phyloP scores from a whole-genome alignment of 2,888 invertebrate genomes.

The Ectemnius cavifrons region DNA sequence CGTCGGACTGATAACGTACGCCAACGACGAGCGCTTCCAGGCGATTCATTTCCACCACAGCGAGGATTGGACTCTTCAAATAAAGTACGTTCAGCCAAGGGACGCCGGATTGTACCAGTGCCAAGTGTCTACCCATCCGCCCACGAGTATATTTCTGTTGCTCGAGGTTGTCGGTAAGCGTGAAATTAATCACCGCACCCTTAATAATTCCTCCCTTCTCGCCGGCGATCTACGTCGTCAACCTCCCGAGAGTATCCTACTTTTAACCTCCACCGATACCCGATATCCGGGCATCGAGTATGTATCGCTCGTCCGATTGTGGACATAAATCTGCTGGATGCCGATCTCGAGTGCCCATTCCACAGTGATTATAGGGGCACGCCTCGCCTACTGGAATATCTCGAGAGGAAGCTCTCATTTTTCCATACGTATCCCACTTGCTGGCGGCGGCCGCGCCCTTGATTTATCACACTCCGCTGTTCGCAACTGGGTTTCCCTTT shows the following conservation, averaged over 20 bases:
- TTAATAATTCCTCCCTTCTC: slow-evolving; percentile 12
- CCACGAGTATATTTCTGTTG: slow-evolving; percentile 91
- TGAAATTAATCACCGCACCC: slow-evolving; percentile 51
- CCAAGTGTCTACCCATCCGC: slow-evolving; percentile 94
- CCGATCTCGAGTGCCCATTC: background rate
- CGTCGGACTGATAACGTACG: slow-evolving; percentile 92
- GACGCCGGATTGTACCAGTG: slow-evolving; percentile 94
- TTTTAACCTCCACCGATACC: background rate
- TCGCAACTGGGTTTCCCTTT: background rate
- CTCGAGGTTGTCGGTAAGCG: slow-evolving; percentile 93
- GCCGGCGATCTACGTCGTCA: background rate
- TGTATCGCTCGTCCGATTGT: slow-evolving; percentile 2
- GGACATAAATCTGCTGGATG: background rate
- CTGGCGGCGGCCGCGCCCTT: background rate
- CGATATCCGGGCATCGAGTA: slow-evolving; percentile 14
- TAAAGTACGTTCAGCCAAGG: slow-evolving; percentile 91
- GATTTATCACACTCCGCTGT: background rate
- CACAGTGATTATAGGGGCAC: too few species aligned
- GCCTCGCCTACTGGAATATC: background rate
- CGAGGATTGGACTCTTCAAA: slow-evolving; percentile 96
- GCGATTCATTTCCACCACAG: slow-evolving; percentile 92
- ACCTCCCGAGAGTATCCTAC: background rate
- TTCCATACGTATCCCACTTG: background rate
- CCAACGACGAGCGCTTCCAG: slow-evolving; percentile 92
- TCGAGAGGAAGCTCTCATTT: background rate